phyloP scores from a whole-genome alignment of 2,113 vertebrate genomes.

The Tragelaphus imberbis region DNA sequence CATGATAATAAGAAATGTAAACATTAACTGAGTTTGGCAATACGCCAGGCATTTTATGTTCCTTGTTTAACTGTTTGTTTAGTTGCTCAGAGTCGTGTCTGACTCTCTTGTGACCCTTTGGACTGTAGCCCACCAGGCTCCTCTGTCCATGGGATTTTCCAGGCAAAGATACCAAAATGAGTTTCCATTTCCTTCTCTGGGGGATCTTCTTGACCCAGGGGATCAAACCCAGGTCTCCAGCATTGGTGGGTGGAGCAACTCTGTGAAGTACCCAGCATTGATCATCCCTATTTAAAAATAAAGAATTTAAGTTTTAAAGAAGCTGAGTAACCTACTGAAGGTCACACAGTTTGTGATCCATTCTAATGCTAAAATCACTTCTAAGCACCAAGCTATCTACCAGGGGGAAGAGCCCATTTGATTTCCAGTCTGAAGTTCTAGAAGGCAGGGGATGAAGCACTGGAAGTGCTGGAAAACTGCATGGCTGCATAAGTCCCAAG shows the following conservation, averaged over 20 bases:
- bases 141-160: neutral
- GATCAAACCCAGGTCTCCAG: neutral
- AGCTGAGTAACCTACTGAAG: neutral
- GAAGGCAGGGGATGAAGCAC: neutral
- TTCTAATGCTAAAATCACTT: neutral
- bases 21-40: neutral
- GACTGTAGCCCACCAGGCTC: neutral
- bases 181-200: neutral
- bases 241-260: neutral
- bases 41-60: rapidly evolving
- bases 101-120: neutral
- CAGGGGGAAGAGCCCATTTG: neutral
- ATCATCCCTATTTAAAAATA: neutral
- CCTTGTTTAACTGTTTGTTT: neutral
- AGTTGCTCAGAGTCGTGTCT: neutral
- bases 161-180: neutral
- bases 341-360: neutral
- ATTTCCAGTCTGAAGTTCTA: neutral
- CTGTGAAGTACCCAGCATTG: neutral
- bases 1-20: neutral
- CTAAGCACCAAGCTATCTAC: neutral
- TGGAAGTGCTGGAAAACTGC: neutral
- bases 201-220: neutral
- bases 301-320: neutral
- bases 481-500: no score